Evolutionary conservation across 2,113 vertebrate species (phyloP).

Genomic region (Hippocampus zosterae): DNA sequence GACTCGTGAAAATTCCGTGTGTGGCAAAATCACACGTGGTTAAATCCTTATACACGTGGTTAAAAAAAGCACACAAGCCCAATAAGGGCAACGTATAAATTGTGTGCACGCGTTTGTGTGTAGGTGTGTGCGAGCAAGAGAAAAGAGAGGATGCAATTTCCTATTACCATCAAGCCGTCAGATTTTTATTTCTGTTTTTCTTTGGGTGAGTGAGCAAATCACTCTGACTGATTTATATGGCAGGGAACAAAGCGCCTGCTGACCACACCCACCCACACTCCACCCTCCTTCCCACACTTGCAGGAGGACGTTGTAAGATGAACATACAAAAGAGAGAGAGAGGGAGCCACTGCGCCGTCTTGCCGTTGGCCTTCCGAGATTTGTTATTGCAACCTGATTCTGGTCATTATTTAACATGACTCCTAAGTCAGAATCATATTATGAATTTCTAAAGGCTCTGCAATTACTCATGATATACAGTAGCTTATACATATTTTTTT

Average conservation of each 20-base stretch:
- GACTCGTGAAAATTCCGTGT: neutral
- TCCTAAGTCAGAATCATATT: neutral
- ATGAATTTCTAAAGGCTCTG: neutral
- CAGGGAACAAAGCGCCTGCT: slow-evolving; percentile 12
- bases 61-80: slow-evolving; percentile 45
- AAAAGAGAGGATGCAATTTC: neutral
- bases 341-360: neutral
- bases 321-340: slow-evolving; percentile 2
- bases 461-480: neutral
- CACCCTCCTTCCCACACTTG: neutral
- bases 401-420: neutral
- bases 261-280: slow-evolving; percentile 3
- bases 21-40: slow-evolving; percentile 25
- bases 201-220: slow-evolving; percentile 33
- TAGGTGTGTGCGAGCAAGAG: slow-evolving; percentile 1
- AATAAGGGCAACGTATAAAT: slow-evolving; percentile 36
- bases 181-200: slow-evolving; percentile 40
- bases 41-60: slow-evolving; percentile 46
- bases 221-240: slow-evolving; percentile 37
- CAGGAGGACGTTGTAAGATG: slow-evolving; percentile 8
- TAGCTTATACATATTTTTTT: neutral
- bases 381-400: neutral
- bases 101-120: slow-evolving; percentile 5
- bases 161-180: neutral
- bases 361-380: slow-evolving; percentile 10